A percentile compares a stretch with the other conserved stretches of the same genome.
phyloP scores from a whole-genome alignment of 2,888 invertebrate genomes.

The Lithophane semibrunnea region DNA sequence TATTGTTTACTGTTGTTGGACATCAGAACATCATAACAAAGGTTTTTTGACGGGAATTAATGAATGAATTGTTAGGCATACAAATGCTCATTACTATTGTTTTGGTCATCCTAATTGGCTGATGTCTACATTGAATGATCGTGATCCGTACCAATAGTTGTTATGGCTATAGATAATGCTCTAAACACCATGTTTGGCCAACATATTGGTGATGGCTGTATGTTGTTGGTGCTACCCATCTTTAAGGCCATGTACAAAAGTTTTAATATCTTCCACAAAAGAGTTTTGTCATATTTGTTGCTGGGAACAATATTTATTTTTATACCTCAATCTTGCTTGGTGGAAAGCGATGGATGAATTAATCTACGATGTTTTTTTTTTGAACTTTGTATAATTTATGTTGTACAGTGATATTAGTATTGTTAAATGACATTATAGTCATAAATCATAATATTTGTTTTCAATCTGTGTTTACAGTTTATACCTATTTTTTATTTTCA shows the following conservation, averaged over 20 bases:
- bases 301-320: too few species aligned
- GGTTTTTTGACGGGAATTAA: conserved; percentile 19
- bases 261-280: neutral
- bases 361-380: too few species aligned
- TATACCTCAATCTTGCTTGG: too few species aligned
- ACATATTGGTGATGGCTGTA: neutral
- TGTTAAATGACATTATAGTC: too few species aligned
- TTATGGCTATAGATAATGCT: conserved; percentile 15
- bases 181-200: conserved; percentile 15
- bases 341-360: too few species aligned
- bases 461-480: too few species aligned
- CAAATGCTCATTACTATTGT: conserved; percentile 38
- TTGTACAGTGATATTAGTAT: too few species aligned
- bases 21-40: neutral
- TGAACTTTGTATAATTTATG: too few species aligned
- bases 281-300: neutral
- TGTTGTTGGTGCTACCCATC: neutral
- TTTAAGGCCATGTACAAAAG: neutral
- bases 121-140: conserved; percentile 14
- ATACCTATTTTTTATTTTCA: too few species aligned
- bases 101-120: conserved; percentile 12
- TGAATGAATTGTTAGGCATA: conserved; percentile 28
- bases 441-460: too few species aligned
- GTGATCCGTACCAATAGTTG: neutral
- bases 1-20: conserved; percentile 20